Base-by-base conservation (phyloP, 2,888 invertebrate genomes). In the Pteria penguin region DNA sequence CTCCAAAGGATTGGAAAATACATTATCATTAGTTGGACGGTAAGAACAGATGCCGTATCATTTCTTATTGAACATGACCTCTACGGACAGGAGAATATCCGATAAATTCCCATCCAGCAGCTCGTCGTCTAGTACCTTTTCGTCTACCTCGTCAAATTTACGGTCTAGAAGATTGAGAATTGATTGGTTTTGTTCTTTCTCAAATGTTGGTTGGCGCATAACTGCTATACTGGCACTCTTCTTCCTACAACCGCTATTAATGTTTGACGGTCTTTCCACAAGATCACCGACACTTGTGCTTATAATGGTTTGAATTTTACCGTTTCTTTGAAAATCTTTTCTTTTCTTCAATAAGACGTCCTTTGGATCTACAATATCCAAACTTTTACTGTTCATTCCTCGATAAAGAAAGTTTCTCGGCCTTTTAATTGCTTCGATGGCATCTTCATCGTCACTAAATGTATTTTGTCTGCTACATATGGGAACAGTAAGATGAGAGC, bases 61-160 rank as follows among this genome's bases (percentile, higher is more conserved):
- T 36, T 72, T 75, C 36, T 82, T 86, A 0, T 86, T 85, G 84
- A 85, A 88, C n/a, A 88, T 60, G 4, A 87, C 86, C 71, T 87
- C 88, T 2, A 87, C 86, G 5, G 87, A 85, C 60, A 84, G 84
- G 33, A 87, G 71, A 57, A 88, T 88, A 68, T 88, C 87, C 4
- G 82, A 82, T 27, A 88, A 81, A 78, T 87, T 87, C 57, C 86
- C 82, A 72, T 88, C 87, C 14, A 88, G 74, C 8, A 88, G 76
- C 32, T 82, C 75, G 66, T 86, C 85, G 55, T 87, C 83, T 29
- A 88, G 75, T 11, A 88, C 82, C 29, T 73, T 80, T 4, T 77
- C 77, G n/a, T 71, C 74, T 18, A 72, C 68, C 8, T 72, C 72
- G 27, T 70, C 31, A 60, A 60, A 18, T 63, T 60, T 27, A 18